These are phyloP conservation scores for Rambutsinella grinnellia DNA, from an alignment of 2,888 invertebrate genomes.

Conservation along the genomic window DNA sequence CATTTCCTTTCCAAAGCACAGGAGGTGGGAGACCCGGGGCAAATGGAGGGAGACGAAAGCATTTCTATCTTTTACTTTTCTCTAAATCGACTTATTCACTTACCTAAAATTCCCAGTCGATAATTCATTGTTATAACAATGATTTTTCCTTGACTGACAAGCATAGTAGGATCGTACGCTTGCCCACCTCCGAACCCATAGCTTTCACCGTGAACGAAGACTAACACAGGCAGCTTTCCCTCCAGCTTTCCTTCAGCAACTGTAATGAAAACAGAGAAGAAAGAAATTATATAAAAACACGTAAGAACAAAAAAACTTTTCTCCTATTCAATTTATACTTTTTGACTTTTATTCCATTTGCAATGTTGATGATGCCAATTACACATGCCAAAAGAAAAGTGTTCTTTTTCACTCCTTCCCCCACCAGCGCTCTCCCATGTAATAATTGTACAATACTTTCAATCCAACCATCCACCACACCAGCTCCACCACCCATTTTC, in stretches of 20 bases:
- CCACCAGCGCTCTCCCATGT: too few relatives aligned
- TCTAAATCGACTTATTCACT: constrained; percentile 67
- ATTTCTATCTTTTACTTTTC: neutral
- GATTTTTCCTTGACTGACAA: constrained; percentile 90
- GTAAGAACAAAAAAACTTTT: neutral
- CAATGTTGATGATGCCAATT: too few relatives aligned
- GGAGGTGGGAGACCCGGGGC: too few relatives aligned
- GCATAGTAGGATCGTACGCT: constrained; percentile 94
- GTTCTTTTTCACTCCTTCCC: constrained; percentile 35
- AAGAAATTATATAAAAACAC: neutral
- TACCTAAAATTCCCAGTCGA: constrained; percentile 89
- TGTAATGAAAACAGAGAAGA: constrained; percentile 32
- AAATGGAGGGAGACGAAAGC: neutral
- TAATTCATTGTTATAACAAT: constrained; percentile 98
- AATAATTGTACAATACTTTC: neutral
- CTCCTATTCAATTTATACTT: neutral
- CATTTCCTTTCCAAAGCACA: too few relatives aligned
- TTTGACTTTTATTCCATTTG: neutral
- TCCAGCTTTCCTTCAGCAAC: constrained; percentile 61
- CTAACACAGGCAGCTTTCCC: constrained; percentile 76
- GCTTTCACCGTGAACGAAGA: constrained; percentile 87
- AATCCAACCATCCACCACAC: neutral
- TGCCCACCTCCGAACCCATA: constrained; percentile 94
- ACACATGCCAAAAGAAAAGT: constrained; percentile 17
- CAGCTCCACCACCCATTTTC: constrained; percentile 18